These are phyloP conservation scores for Flabesymbios commensalis DNA, from an alignment of 2,888 invertebrate species.

Conservation along the genomic window DNA sequence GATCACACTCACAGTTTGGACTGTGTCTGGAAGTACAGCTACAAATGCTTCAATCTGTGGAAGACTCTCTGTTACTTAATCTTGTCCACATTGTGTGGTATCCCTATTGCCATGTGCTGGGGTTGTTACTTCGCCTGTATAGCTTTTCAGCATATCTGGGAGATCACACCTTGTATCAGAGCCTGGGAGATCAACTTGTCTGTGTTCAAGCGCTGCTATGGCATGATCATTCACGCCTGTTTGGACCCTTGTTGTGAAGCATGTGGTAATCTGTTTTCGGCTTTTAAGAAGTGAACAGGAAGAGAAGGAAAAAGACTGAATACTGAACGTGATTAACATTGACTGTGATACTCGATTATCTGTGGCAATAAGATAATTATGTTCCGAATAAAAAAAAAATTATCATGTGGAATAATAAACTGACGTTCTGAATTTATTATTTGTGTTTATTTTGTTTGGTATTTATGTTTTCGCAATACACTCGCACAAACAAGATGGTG, in stretches of 20 bases:
- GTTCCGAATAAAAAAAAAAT: no score
- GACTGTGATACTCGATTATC: no score
- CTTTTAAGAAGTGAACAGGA: slow-evolving; percentile 30
- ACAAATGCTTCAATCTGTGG: slow-evolving; percentile 70
- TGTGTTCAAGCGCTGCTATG: slow-evolving; percentile 26
- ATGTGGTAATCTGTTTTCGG: slow-evolving; percentile 32
- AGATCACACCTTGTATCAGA: slow-evolving; percentile 38
- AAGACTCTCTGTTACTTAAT: slow-evolving; percentile 72
- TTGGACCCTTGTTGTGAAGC: slow-evolving; percentile 37
- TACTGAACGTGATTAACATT: no score
- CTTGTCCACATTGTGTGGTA: slow-evolving; percentile 70
- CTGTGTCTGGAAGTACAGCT: slow-evolving; percentile 73
- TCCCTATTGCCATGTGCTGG: slow-evolving; percentile 69
- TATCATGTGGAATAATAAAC: no score
- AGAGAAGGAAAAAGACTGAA: no score
- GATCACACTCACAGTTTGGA: slow-evolving; percentile 62
- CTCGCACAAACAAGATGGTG: no score
- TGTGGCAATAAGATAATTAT: no score
- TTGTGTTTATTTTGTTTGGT: no score
- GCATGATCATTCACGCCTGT: slow-evolving; percentile 27
- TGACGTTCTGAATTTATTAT: no score
- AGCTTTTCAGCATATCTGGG: slow-evolving; percentile 65
- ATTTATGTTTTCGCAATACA: no score
- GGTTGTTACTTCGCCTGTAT: slow-evolving; percentile 59
- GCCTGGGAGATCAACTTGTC: slow-evolving; percentile 43